phyloP scores from a whole-genome alignment of 1,140 invertebrate genomes.

The Camponotus pennsylvanicus region DNA sequence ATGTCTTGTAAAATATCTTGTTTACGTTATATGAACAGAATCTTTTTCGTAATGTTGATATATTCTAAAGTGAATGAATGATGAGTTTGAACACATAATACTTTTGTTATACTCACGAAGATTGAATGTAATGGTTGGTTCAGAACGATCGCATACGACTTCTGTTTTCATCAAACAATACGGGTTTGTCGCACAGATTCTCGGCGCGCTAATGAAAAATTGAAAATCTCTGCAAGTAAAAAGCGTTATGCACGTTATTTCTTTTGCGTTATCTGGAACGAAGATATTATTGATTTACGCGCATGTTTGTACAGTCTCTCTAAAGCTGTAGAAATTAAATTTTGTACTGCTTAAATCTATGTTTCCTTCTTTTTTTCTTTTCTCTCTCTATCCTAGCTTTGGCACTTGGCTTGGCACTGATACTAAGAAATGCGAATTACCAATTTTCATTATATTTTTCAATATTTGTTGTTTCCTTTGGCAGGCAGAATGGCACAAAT shows the following conservation, averaged over 20 bases:
- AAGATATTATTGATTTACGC: background rate
- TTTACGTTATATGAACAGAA: constrained; percentile 3
- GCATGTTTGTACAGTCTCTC: background rate
- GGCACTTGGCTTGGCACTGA: constrained; percentile 6
- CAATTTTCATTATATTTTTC: background rate
- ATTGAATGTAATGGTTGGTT: constrained; percentile 89
- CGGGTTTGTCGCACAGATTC: constrained; percentile 90
- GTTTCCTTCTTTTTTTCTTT: constrained; percentile 18
- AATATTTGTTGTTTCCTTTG: constrained; percentile 39
- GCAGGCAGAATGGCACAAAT: constrained; percentile 81
- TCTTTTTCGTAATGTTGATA: background rate
- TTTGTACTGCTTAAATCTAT: background rate
- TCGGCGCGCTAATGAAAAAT: constrained; percentile 89
- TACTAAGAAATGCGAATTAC: background rate
- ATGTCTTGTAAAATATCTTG: background rate
- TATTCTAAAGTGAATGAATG: constrained; percentile 42
- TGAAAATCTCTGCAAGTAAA: constrained; percentile 89
- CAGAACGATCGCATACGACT: constrained; percentile 92
- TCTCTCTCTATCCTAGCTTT: background rate
- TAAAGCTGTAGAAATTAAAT: constrained; percentile 14
- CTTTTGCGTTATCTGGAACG: background rate
- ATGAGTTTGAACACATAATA: background rate
- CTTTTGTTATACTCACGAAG: constrained; percentile 86
- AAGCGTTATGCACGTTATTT: constrained; percentile 24
- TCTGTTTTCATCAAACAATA: constrained; percentile 92